A percentile compares a stretch with the other conserved stretches of the same genome.
These are phyloP conservation scores for Trachymyrmex cornetzi DNA, from an alignment of 1,140 invertebrate genomes.

Conservation along the genomic window DNA sequence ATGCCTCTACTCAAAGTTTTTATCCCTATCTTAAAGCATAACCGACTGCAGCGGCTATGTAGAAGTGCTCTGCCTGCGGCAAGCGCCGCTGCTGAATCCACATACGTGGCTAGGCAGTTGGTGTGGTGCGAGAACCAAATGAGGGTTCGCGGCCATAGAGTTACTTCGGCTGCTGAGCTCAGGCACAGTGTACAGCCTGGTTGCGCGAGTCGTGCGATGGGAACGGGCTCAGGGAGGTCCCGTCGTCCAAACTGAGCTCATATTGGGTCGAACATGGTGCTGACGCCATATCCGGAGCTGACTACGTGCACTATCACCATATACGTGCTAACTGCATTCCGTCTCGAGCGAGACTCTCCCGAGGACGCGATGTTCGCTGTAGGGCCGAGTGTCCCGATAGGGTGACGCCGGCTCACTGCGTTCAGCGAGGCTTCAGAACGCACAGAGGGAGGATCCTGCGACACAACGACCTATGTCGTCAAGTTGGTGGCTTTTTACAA, in stretches of 20 bases:
- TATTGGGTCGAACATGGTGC: background rate
- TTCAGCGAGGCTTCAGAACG: no score
- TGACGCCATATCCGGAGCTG: background rate
- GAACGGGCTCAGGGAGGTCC: constrained; percentile 22
- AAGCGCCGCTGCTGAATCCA: constrained; percentile 64
- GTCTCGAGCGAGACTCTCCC: background rate
- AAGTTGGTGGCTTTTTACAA: no score
- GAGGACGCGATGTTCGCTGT: background rate
- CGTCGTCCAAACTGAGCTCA: constrained; percentile 45
- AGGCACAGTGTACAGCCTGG: background rate
- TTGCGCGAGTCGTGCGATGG: constrained; percentile 37
- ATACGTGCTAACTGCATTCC: constrained; percentile 17
- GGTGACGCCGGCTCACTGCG: no score
- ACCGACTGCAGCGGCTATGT: constrained; percentile 68
- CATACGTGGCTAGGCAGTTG: background rate
- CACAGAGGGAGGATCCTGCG: no score
- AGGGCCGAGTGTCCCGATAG: no score
- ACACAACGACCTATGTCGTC: no score
- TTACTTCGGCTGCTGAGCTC: background rate
- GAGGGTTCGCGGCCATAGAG: background rate
- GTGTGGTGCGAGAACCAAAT: constrained; percentile 43
- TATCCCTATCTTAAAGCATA: constrained; percentile 28
- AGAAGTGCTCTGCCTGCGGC: constrained; percentile 58
- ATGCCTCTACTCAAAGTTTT: constrained; percentile 32
- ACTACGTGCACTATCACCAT: constrained; percentile 43